These are phyloP conservation scores for Glareola pratincola DNA, from an alignment of 2,113 vertebrate genomes.

Conservation along the genomic window DNA sequence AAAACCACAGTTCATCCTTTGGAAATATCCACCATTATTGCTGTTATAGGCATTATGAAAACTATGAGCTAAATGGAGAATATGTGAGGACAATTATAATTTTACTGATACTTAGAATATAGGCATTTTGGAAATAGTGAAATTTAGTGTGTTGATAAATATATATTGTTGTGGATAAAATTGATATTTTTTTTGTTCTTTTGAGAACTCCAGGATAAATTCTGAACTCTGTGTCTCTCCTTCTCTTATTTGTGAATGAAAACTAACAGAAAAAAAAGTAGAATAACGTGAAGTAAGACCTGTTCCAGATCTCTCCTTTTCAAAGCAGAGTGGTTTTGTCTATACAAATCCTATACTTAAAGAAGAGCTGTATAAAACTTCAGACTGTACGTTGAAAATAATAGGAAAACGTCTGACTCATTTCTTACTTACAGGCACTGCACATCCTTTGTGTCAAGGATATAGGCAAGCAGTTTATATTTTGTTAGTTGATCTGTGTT, in stretches of 20 bases:
- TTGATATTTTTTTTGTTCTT: background rate
- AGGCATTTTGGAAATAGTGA: background rate
- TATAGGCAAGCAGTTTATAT: background rate
- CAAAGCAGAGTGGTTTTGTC: background rate
- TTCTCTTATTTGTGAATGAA: background rate
- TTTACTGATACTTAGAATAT: background rate
- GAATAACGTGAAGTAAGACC: background rate
- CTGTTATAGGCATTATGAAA: background rate
- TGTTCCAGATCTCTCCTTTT: background rate
- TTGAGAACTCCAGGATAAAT: background rate
- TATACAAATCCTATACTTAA: background rate
- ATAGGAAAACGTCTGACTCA: background rate
- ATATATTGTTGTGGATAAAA: background rate
- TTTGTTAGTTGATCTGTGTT: background rate
- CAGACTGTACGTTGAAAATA: background rate
- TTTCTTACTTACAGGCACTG: background rate
- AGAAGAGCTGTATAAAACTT: background rate
- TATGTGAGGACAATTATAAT: background rate
- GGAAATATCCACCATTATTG: background rate
- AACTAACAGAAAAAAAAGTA: background rate
- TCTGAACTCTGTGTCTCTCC: background rate
- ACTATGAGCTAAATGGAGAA: background rate
- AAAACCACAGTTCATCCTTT: constrained; percentile 14
- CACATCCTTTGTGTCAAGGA: background rate
- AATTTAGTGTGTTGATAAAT: background rate